A percentile compares a stretch with the other conserved stretches of the same genome.
Evolutionary conservation across 2,888 invertebrate genomes (phyloP).

Genomic region (Cerceris ruficornis): DNA sequence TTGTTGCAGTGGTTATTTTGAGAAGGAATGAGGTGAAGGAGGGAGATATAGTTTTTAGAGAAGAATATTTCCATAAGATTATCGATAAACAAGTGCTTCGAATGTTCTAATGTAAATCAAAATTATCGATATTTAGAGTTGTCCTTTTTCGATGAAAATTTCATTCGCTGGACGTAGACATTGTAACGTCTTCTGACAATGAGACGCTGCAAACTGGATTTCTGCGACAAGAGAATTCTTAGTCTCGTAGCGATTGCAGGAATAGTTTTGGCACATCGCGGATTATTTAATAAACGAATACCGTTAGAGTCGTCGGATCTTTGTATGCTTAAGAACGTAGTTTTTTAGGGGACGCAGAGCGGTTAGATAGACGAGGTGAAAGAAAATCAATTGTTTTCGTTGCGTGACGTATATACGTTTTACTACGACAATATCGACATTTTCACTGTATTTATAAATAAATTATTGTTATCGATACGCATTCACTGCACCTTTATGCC

Average conservation of each 20-base stretch:
- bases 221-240: background rate
- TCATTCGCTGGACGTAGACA: background rate
- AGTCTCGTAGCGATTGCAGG: slow-evolving; percentile 7
- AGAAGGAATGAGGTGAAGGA: no score
- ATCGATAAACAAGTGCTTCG: no score
- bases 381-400: slow-evolving; percentile 28
- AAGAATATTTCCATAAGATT: no score
- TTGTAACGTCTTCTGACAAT: background rate
- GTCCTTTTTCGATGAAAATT: background rate
- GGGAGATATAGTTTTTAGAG: no score
- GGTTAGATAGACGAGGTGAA: slow-evolving; percentile 12
- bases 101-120: no score
- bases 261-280: background rate
- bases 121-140: no score
- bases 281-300: slow-evolving; percentile 11
- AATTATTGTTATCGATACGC: slow-evolving; percentile 69
- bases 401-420: slow-evolving; percentile 33
- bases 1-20: no score
- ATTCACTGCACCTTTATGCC: background rate
- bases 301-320: background rate
- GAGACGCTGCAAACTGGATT: background rate
- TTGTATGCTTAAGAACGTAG: slow-evolving; percentile 21
- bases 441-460: slow-evolving; percentile 73
- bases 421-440: slow-evolving; percentile 61
- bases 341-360: slow-evolving; percentile 12